Conservation (phyloP, 1,140 invertebrate genomes). For the Drosophila rufa region DNA sequence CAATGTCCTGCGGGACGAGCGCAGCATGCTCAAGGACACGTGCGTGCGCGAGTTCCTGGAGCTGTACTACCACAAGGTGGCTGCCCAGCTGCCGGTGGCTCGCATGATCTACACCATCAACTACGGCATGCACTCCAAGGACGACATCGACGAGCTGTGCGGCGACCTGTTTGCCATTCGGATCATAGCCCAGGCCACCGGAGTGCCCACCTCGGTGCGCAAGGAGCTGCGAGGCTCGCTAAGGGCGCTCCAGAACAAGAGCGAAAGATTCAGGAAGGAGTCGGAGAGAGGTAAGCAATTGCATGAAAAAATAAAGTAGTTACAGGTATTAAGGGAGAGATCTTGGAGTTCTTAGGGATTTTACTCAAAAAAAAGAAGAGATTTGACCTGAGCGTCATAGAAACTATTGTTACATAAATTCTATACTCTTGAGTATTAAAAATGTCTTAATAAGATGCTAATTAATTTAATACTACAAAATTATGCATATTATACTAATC, state of each 20-base stretch:
- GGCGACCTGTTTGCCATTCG: conserved; percentile 84
- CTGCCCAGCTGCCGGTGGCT: conserved; percentile 73
- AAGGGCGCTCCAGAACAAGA: conserved; percentile 73
- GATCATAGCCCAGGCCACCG: conserved; percentile 80
- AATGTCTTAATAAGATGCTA: too few relatives aligned
- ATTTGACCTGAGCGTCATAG: too few relatives aligned
- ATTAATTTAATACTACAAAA: too few relatives aligned
- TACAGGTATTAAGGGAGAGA: too few relatives aligned
- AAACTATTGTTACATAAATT: too few relatives aligned
- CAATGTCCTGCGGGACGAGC: conserved; percentile 74
- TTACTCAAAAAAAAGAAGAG: too few relatives aligned
- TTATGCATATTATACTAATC: too few relatives aligned
- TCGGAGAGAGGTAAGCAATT: conserved; percentile 58
- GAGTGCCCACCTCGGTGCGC: conserved; percentile 77
- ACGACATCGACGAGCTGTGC: conserved; percentile 82
- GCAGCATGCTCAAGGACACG: conserved; percentile 78
- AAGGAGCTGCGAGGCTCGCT: conserved; percentile 80
- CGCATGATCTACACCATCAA: conserved; percentile 83
- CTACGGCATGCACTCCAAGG: conserved; percentile 83
- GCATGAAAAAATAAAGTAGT: too few relatives aligned
- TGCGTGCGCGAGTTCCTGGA: conserved; percentile 82
- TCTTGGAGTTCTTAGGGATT: too few relatives aligned
- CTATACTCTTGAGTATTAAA: too few relatives aligned
- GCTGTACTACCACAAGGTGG: conserved; percentile 82
- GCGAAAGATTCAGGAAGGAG: conserved; percentile 72